Base-by-base conservation (phyloP, 2,797 vertebrate genomes). In the Myripristis jacobus region DNA sequence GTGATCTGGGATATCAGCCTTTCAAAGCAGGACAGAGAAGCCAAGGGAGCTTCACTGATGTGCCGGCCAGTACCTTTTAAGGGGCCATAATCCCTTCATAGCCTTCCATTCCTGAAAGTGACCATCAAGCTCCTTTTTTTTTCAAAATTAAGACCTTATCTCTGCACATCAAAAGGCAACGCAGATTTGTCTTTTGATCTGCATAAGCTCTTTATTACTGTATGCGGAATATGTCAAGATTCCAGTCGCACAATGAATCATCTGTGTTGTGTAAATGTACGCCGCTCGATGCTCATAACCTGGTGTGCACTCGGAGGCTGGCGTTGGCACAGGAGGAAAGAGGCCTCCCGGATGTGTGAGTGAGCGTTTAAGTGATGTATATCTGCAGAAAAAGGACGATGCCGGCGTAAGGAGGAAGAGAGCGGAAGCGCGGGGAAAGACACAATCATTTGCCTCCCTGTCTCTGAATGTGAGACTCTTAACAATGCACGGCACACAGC, bases 1-100 rank as follows among this genome's bases (percentile, higher is more conserved):
- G 86, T 75, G 91, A 93, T 92, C 92, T 88, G 86, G 89, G 91
- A 90, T 92, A 93, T 93, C 89, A 90, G 76, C 53, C 85, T 93
- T 92, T 93, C 92, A 93, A 92, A 94, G 92, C 72, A 62, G 79
- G 81, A 79, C 85, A 81, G 77, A 56, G 24, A 86, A 92, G 88
- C 89, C 85, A 90, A 91, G 86, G 75, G 86, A 83, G 84, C 82
- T 74, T 91, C 85, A 87, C 80, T 89, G 91, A 91, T 86, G 86
- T 87, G 85, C 83, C 74, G 69, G 67, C 71, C 55, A 29, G 79
- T 71, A 66, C 69, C 81, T 85, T 88, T 84, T 89, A 51, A 54
- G 47, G 22, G 34, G 43, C 43, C 53, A n/a, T 55, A 89, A 91
- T 90, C 90, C 87, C 63, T 65, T 70, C 82, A 87, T 86, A 88